phyloP scores from a whole-genome alignment of 2,797 vertebrate genomes.

The Cyprinodon diabolis region DNA sequence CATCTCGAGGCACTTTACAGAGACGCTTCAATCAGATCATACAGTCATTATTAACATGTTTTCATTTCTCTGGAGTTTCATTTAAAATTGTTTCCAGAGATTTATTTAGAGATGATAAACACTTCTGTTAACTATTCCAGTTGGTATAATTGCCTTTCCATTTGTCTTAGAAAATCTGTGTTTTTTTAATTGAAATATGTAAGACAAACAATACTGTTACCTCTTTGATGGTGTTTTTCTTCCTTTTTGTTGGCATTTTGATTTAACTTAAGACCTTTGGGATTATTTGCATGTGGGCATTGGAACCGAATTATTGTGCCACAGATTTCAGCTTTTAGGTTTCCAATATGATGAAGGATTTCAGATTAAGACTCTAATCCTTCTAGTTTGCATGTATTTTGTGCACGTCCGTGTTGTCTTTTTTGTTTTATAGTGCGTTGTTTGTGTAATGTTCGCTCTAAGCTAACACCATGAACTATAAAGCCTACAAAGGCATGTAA shows the following conservation, averaged over 20 bases:
- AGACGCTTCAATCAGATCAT: too few relatives aligned
- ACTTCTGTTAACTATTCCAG: too few relatives aligned
- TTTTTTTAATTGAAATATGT: not conserved
- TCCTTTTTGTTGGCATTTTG: not conserved
- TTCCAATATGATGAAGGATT: not conserved
- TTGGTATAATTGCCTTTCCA: too few relatives aligned
- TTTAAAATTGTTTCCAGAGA: too few relatives aligned
- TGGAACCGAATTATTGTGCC: not conserved
- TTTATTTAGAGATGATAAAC: too few relatives aligned
- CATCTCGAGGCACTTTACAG: too few relatives aligned
- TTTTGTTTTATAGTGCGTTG: not conserved
- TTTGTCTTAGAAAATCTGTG: not conserved
- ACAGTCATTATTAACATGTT: too few relatives aligned
- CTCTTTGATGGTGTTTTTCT: not conserved
- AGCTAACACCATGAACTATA: constrained; percentile 36
- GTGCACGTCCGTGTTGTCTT: not conserved
- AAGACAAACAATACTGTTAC: not conserved
- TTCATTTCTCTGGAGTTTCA: too few relatives aligned
- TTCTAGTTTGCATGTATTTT: not conserved
- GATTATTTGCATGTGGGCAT: not conserved
- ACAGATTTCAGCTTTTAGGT: not conserved
- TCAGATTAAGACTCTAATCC: not conserved
- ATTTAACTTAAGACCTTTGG: not conserved
- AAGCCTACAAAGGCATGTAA: constrained; percentile 46
- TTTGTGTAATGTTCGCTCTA: constrained; percentile 14